phyloP scores from a whole-genome alignment of 2,797 vertebrate genomes.

The Alcedo quadribrachys region DNA sequence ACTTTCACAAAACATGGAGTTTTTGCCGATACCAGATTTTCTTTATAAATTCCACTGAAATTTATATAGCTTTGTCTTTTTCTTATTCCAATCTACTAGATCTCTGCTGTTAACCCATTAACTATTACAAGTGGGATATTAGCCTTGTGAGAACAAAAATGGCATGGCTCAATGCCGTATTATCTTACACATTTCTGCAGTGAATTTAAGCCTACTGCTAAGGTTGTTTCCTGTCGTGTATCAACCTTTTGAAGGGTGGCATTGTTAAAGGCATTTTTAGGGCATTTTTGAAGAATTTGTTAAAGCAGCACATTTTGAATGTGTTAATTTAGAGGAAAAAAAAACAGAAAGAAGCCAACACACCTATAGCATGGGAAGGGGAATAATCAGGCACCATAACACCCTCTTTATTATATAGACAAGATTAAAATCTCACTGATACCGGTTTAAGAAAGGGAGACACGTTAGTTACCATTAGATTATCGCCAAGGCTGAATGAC shows the following conservation, averaged over 20 bases:
- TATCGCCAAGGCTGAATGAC: conserved; percentile 33
- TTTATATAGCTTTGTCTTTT: neutral
- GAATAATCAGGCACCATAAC: neutral
- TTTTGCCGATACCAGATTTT: neutral
- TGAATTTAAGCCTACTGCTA: neutral
- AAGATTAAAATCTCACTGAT: conserved; percentile 28
- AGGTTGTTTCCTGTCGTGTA: neutral
- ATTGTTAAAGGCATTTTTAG: neutral
- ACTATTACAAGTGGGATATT: neutral
- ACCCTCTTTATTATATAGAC: conserved; percentile 15
- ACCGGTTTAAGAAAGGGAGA: conserved; percentile 12
- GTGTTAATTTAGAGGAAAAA: neutral
- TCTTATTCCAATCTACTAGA: neutral
- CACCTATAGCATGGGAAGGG: neutral
- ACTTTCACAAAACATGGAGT: neutral
- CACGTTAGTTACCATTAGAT: neutral
- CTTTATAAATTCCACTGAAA: neutral
- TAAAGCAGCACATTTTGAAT: conserved; percentile 26
- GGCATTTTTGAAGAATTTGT: neutral
- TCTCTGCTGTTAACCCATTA: neutral
- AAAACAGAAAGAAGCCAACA: neutral
- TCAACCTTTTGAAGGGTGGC: neutral
- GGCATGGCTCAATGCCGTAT: neutral
- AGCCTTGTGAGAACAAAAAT: neutral
- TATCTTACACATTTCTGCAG: neutral